A percentile compares a stretch with the other conserved stretches of the same genome.
Evolutionary conservation across 1,140 invertebrate species (phyloP).

Genomic region (Drosophila saltans): DNA sequence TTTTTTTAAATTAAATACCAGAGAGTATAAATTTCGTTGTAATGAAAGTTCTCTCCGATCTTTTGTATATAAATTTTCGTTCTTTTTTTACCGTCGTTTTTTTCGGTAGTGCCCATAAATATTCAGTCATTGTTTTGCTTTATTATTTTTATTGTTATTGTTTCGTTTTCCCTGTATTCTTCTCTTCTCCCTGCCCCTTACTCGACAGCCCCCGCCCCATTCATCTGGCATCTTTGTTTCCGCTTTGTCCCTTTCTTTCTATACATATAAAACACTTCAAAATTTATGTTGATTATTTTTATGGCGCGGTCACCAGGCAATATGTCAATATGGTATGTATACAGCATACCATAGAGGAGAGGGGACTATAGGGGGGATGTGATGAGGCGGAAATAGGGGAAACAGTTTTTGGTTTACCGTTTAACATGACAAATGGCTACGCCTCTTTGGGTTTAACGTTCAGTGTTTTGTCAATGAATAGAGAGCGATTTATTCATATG

Average conservation of each 20-base stretch:
- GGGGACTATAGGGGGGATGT: neutral
- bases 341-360: neutral
- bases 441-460: conserved; percentile 59
- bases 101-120: conserved; percentile 65
- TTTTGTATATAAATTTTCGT: conserved; percentile 43
- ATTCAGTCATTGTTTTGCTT: conserved; percentile 79
- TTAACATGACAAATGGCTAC: conserved; percentile 78
- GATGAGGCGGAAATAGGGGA: neutral
- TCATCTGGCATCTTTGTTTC: neutral
- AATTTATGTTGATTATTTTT: conserved; percentile 82
- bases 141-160: conserved; percentile 72
- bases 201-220: neutral
- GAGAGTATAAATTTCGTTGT: neutral
- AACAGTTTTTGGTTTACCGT: conserved; percentile 56
- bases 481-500: conserved; percentile 61
- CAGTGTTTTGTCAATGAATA: conserved; percentile 64
- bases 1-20: neutral
- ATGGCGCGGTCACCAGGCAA: conserved; percentile 74
- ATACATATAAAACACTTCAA: conserved; percentile 39
- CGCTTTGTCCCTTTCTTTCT: neutral
- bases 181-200: neutral
- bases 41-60: neutral
- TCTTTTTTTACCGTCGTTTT: conserved; percentile 25
- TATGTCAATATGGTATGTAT: conserved; percentile 67
- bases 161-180: too few relatives aligned